Evolutionary conservation across 2,888 invertebrate genomes (phyloP), one percentile per base, ranked within the genome.

Genomic region (Sphaerophoria taeniata): DNA sequence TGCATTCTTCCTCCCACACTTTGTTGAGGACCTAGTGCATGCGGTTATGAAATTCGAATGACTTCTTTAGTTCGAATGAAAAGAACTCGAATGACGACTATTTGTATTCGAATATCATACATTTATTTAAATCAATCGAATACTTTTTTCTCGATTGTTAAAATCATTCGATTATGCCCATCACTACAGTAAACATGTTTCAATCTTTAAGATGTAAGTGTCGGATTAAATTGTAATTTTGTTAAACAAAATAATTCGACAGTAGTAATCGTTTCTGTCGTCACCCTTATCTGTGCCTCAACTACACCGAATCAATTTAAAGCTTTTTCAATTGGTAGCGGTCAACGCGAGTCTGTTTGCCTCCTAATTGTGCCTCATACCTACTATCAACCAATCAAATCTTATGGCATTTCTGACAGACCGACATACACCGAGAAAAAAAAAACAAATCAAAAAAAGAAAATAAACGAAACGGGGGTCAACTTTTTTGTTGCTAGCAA

Each of bases 151-250:
- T n/a, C n/a, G n/a, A n/a, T n/a, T n/a, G n/a, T n/a, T n/a, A n/a
- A n/a, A n/a, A n/a, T n/a, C n/a, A n/a, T n/a, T n/a, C n/a, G n/a
- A n/a, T n/a, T n/a, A n/a, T n/a, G n/a, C n/a, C n/a, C n/a, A n/a
- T n/a, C n/a, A 24, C 24, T 24, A 2, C 24, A 24, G 2, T 2
- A 24, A 24, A 24, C 24, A 24, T 24, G 24, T 24, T 24, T 24
- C 24, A 24, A 24, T 24, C 24, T 24, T 24, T 24, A 2, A 75
- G 74, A 84, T 84, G 39, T 36, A 33, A 34, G 34, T 70, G 14
- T 43, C 51, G 55, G 72, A 82, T 69, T 56, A 77, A 80, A 55
- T 61, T 73, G 53, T 73, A 51, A 72, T 67, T 70, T 60, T 72
- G 72, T 70, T 80, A 45, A 70, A 58, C 72, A 56, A 72, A 83